Conservation (phyloP, 2,113 vertebrate species). For the Ursus arctos region DNA sequence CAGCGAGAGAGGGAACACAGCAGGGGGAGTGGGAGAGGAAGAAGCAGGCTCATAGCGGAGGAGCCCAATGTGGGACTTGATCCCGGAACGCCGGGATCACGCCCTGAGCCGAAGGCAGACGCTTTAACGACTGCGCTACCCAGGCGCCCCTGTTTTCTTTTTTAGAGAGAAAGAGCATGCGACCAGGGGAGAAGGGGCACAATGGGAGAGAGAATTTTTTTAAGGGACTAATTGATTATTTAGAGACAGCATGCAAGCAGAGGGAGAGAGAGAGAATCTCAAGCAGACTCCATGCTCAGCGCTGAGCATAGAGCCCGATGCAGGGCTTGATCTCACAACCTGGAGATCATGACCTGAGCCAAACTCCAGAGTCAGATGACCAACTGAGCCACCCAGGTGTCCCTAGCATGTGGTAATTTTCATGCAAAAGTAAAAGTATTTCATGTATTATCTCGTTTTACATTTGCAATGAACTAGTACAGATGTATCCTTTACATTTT, state of each 20-base stretch:
- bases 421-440: background rate
- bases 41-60: too few relatives aligned
- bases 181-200: too few relatives aligned
- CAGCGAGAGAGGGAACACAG: too few relatives aligned
- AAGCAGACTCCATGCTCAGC: background rate
- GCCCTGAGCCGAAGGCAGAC: too few relatives aligned
- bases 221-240: background rate
- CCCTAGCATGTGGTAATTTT: background rate
- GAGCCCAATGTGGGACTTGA: too few relatives aligned
- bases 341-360: background rate
- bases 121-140: too few relatives aligned
- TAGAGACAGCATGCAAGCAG: background rate
- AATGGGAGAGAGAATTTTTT: too few relatives aligned
- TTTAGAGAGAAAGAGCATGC: too few relatives aligned
- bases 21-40: too few relatives aligned
- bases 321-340: background rate
- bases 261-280: background rate
- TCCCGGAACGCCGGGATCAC: too few relatives aligned
- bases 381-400: background rate
- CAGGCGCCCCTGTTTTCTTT: too few relatives aligned
- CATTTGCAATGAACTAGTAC: background rate
- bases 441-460: background rate
- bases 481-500: background rate
- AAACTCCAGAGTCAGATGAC: background rate
- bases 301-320: background rate